phyloP scores from a whole-genome alignment of 2,113 vertebrate genomes.

The Hyla sarda region DNA sequence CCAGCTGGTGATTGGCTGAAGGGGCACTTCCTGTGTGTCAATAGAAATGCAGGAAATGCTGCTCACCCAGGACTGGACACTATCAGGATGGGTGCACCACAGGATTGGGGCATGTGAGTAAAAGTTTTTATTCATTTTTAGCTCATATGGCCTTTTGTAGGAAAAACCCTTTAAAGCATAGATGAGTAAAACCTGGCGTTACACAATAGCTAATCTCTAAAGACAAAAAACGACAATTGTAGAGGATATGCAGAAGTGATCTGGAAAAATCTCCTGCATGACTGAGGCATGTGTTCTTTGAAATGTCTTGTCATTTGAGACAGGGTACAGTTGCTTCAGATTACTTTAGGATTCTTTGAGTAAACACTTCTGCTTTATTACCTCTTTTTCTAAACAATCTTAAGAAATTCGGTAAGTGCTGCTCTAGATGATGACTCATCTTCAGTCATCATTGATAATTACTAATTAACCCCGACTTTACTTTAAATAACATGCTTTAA shows the following conservation, averaged over 20 bases:
- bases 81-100: no score
- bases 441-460: no score
- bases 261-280: constrained; percentile 65
- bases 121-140: no score
- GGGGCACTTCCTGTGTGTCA: no score
- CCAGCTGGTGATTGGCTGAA: no score
- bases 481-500: constrained; percentile 63
- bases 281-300: constrained; percentile 64
- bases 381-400: constrained; percentile 30
- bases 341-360: constrained; percentile 64
- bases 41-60: no score
- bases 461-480: no score
- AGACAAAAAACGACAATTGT: constrained; percentile 16
- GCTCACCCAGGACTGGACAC: no score
- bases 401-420: constrained; percentile 50
- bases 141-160: no score
- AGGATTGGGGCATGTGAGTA: no score
- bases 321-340: constrained; percentile 68
- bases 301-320: constrained; percentile 65
- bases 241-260: constrained; percentile 29
- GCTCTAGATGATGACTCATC: no score
- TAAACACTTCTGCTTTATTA: constrained; percentile 59
- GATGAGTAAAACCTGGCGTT: not conserved
- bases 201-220: constrained; percentile 13
- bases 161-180: no score